phyloP scores from a whole-genome alignment of 1,140 invertebrate genomes.

The Palaemon carinicauda region DNA sequence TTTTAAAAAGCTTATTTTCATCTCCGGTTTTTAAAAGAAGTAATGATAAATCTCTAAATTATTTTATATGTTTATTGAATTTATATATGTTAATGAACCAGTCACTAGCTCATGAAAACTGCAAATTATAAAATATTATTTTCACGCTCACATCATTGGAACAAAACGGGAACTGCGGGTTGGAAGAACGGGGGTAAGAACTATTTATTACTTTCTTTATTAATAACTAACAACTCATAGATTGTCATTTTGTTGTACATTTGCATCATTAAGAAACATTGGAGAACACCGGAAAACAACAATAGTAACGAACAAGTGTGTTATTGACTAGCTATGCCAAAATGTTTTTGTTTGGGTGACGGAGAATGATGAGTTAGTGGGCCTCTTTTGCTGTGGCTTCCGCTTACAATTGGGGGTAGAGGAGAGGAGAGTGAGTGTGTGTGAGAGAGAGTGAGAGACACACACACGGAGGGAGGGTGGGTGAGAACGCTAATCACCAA shows the following conservation, averaged over 20 bases:
- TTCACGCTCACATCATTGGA: slow-evolving; percentile 58
- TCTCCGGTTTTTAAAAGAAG: no score
- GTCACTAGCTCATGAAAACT: not conserved
- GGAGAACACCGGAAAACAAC: not conserved
- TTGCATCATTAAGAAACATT: slow-evolving; percentile 17
- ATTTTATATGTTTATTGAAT: not conserved
- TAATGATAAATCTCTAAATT: not conserved
- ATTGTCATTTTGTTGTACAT: not conserved
- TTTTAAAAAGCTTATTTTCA: slow-evolving; percentile 33
- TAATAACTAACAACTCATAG: slow-evolving; percentile 32
- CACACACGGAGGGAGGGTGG: no score
- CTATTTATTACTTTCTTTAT: slow-evolving; percentile 51
- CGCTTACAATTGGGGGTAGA: not conserved
- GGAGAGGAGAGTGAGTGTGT: no score
- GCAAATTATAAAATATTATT: not conserved
- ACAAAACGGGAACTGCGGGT: slow-evolving; percentile 58
- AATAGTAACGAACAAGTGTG: not conserved
- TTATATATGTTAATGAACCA: not conserved
- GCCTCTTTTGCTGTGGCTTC: slow-evolving; percentile 5
- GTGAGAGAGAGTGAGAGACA: no score
- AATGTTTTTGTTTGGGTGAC: slow-evolving; percentile 8
- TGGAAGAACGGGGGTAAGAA: slow-evolving; percentile 55
- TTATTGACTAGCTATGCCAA: not conserved
- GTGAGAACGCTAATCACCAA: not conserved
- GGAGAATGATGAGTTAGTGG: slow-evolving; percentile 27